These are phyloP conservation scores for Cryptus viduatorius DNA, from an alignment of 2,888 invertebrate genomes.

Conservation along the genomic window DNA sequence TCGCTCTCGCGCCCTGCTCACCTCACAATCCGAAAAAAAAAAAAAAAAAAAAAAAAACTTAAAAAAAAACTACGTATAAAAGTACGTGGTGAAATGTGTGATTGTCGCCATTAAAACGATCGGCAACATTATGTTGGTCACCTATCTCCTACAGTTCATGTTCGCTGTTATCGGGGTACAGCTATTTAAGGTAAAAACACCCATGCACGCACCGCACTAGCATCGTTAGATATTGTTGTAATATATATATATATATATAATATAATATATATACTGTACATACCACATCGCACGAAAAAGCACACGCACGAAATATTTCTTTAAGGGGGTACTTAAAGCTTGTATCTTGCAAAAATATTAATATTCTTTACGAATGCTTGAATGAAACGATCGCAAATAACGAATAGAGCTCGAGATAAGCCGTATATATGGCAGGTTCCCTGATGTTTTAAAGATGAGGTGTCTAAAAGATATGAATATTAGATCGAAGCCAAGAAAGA, in stretches of 20 bases:
- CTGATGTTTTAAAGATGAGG: background rate
- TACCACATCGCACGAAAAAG: constrained; percentile 70
- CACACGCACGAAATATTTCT: constrained; percentile 27
- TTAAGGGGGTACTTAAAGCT: constrained; percentile 7
- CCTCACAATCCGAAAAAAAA: constrained; percentile 71
- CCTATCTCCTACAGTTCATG: constrained; percentile 99
- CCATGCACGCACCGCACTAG: constrained; percentile 57
- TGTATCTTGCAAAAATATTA: background rate
- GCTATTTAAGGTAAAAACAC: constrained; percentile 96
- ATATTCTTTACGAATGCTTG: background rate
- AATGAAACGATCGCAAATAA: background rate
- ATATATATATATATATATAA: background rate
- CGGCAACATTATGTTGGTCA: constrained; percentile 99
- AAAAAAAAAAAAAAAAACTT: constrained; percentile 68
- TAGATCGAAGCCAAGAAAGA: background rate
- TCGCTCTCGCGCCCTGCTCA: constrained; percentile 79
- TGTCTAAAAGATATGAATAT: background rate
- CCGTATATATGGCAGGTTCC: background rate
- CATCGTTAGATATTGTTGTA: constrained; percentile 33
- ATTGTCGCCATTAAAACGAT: constrained; percentile 99
- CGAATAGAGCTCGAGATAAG: background rate
- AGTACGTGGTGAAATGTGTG: constrained; percentile 99
- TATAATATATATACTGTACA: constrained; percentile 10
- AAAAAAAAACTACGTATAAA: constrained; percentile 80
- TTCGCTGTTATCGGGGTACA: constrained; percentile 99